Conservation (phyloP, 2,888 invertebrate species). For the Ellobium chinense region DNA sequence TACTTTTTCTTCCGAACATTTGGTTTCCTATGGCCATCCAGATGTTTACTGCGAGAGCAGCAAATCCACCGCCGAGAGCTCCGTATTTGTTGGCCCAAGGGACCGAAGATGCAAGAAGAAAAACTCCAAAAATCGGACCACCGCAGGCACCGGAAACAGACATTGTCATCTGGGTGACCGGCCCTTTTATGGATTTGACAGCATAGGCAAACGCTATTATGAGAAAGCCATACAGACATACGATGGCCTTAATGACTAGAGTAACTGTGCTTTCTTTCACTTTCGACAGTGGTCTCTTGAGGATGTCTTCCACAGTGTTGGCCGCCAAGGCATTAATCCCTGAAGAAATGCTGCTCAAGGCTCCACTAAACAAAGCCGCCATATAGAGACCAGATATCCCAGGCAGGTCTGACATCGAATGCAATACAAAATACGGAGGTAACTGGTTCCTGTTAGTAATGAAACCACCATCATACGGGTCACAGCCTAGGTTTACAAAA, state of each 20-base stretch:
- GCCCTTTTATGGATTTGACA: conserved; percentile 53
- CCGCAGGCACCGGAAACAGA: conserved; percentile 61
- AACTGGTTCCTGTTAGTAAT: conserved; percentile 60
- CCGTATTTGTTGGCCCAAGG: conserved; percentile 53
- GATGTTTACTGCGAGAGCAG: conserved; percentile 30
- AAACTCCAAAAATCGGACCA: conserved; percentile 58
- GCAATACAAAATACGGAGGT: conserved; percentile 25
- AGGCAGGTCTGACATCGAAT: background rate
- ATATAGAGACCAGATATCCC: conserved; percentile 32
- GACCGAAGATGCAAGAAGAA: conserved; percentile 58
- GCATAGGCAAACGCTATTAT: conserved; percentile 57
- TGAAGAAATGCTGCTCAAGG: conserved; percentile 14
- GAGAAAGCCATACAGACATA: conserved; percentile 53
- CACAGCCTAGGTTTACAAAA: conserved; percentile 22
- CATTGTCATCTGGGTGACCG: conserved; percentile 56
- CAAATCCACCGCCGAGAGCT: conserved; percentile 8
- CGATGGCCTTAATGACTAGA: conserved; percentile 55
- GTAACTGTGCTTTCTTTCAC: conserved; percentile 51
- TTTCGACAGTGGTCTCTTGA: conserved; percentile 43
- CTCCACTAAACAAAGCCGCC: conserved; percentile 17
- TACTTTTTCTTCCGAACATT: conserved; percentile 29
- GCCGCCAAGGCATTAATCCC: conserved; percentile 64
- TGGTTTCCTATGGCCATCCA: conserved; percentile 33
- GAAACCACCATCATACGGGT: conserved; percentile 49
- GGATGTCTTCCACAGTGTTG: conserved; percentile 61